Conservation (phyloP, 2,888 invertebrate species). For the Plagodis pulveraria region DNA sequence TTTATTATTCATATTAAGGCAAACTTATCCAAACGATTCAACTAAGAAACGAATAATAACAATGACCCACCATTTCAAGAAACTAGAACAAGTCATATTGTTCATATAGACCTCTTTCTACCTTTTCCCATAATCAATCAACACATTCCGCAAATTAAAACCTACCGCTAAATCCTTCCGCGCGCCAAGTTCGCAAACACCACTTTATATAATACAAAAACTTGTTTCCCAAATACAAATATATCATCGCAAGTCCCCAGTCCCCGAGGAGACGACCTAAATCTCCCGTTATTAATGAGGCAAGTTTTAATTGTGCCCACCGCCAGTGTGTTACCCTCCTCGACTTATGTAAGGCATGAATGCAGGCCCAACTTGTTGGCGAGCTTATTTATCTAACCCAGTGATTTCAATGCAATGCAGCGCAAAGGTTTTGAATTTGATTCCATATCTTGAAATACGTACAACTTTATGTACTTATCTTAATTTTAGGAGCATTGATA, state of each 20-base stretch:
- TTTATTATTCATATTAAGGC: too few species aligned
- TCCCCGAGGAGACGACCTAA: slow-evolving; percentile 54
- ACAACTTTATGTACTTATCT: too few species aligned
- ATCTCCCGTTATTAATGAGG: slow-evolving; percentile 71
- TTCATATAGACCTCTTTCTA: neutral
- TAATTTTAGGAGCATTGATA: too few species aligned
- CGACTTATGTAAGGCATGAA: slow-evolving; percentile 31
- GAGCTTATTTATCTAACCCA: neutral
- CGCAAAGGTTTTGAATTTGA: too few species aligned
- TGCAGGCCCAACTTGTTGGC: slow-evolving; percentile 13
- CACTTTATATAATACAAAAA: slow-evolving; percentile 44
- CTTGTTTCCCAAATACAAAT: slow-evolving; percentile 44
- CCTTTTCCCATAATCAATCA: slow-evolving; percentile 13
- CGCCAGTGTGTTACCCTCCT: slow-evolving; percentile 45
- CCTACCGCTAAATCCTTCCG: slow-evolving; percentile 16
- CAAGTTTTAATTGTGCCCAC: slow-evolving; percentile 69
- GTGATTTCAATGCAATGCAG: too few species aligned
- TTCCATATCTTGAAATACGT: too few species aligned
- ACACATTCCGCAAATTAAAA: slow-evolving; percentile 16
- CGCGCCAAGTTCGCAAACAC: slow-evolving; percentile 15
- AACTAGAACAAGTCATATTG: too few species aligned
- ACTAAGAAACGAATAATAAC: too few species aligned
- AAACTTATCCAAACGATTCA: too few species aligned
- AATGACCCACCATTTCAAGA: too few species aligned
- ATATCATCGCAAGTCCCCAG: slow-evolving; percentile 39